Percentiles rank a stretch among this genome's conserved stretches.
Evolutionary conservation across 2,888 invertebrate genomes (phyloP).

Genomic region (Euplexia lucipara): DNA sequence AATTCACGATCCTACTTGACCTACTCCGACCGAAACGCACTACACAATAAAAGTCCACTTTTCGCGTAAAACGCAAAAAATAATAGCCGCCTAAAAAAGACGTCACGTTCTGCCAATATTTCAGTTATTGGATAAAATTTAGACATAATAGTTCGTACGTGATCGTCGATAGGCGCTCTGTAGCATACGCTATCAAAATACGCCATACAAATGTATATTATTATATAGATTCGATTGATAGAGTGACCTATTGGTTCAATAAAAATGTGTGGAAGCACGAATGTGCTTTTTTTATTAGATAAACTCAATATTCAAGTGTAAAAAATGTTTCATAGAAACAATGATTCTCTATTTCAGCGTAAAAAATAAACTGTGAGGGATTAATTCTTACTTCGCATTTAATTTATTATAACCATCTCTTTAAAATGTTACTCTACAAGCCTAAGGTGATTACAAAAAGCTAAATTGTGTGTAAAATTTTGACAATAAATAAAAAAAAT

Average conservation of each 20-base stretch:
- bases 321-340: conserved; percentile 8
- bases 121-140: conserved; percentile 83
- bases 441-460: too few relatives aligned
- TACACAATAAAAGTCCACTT: conserved; percentile 39
- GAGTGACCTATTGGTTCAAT: conserved; percentile 26
- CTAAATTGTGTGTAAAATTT: too few relatives aligned
- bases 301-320: not conserved
- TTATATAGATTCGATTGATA: conserved; percentile 28
- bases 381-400: too few relatives aligned
- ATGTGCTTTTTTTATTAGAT: not conserved
- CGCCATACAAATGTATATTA: conserved; percentile 19
- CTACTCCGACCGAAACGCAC: conserved; percentile 2
- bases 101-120: conserved; percentile 77
- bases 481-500: too few relatives aligned
- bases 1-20: conserved; percentile 22
- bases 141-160: conserved; percentile 80
- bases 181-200: conserved; percentile 45
- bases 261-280: conserved; percentile 16
- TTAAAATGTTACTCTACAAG: too few relatives aligned
- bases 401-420: too few relatives aligned
- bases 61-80: conserved; percentile 43
- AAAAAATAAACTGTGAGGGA: too few relatives aligned
- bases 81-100: conserved; percentile 43
- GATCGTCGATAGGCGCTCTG: conserved; percentile 45
- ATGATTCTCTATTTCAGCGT: not conserved